Conservation (phyloP, 2,113 vertebrate species). For the Myocastor coypus region DNA sequence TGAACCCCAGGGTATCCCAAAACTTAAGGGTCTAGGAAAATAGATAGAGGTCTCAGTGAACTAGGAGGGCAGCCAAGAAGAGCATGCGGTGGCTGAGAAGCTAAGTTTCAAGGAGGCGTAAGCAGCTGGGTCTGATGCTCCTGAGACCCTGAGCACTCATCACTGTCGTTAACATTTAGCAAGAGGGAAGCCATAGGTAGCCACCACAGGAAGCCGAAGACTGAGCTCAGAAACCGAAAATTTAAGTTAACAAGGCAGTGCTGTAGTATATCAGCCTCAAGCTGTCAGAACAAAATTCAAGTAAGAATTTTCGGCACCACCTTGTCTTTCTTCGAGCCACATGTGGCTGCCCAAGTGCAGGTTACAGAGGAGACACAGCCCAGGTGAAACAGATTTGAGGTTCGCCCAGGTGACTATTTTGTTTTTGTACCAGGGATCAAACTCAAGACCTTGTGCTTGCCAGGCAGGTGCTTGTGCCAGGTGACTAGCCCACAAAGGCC, state of each 20-base stretch:
- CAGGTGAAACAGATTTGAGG: neutral
- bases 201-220: conserved; percentile 29
- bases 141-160: neutral
- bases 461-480: too few relatives aligned
- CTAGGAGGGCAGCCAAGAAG: too few relatives aligned
- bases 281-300: neutral
- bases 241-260: neutral
- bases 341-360: neutral
- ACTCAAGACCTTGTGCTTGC: too few relatives aligned
- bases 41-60: neutral
- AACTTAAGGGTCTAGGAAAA: neutral
- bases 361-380: neutral
- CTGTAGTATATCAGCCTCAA: neutral
- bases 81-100: neutral
- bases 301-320: neutral
- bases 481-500: neutral
- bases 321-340: neutral
- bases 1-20: neutral
- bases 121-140: neutral
- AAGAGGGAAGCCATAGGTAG: neutral
- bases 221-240: neutral
- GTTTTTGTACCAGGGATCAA: too few relatives aligned
- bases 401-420: neutral
- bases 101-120: neutral
- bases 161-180: neutral